Percentiles rank a stretch among this genome's conserved stretches.
These are phyloP conservation scores for Microchirus variegatus DNA, from an alignment of 2,797 vertebrate species.

Conservation along the genomic window DNA sequence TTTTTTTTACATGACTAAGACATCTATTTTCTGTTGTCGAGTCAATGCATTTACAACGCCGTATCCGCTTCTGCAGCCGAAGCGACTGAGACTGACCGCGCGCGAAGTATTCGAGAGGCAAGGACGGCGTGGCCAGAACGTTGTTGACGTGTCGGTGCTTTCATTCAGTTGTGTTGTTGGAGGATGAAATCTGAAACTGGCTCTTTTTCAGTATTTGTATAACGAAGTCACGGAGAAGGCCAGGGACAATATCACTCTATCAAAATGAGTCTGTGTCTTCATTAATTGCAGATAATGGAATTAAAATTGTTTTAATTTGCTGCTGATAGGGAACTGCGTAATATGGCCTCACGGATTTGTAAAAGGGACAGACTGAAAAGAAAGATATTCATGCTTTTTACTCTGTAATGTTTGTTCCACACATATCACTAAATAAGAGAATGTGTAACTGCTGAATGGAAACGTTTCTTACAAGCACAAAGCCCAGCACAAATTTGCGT, in stretches of 20 bases:
- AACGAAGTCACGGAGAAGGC: slow-evolving; percentile 14
- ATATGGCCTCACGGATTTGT: slow-evolving; percentile 52
- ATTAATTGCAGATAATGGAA: slow-evolving; percentile 40
- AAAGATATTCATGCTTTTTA: slow-evolving; percentile 56
- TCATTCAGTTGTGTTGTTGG: slow-evolving; percentile 48
- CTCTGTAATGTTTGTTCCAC: slow-evolving; percentile 34
- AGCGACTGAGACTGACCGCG: slow-evolving; percentile 67
- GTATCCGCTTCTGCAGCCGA: slow-evolving; percentile 71
- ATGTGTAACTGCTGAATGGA: slow-evolving; percentile 15
- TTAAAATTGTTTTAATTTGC: slow-evolving; percentile 54
- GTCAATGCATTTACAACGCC: slow-evolving; percentile 73
- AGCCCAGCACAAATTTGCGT: no score
- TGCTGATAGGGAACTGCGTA: slow-evolving; percentile 32
- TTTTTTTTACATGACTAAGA: slow-evolving; percentile 86
- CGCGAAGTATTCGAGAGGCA: slow-evolving; percentile 65
- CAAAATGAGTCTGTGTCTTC: slow-evolving; percentile 34
- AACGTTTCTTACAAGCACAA: slow-evolving; percentile 6
- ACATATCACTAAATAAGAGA: slow-evolving; percentile 28
- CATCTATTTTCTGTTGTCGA: slow-evolving; percentile 82
- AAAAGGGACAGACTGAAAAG: slow-evolving; percentile 43
- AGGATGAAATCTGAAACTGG: slow-evolving; percentile 11
- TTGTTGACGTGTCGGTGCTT: slow-evolving; percentile 42
- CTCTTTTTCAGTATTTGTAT: slow-evolving; percentile 9
- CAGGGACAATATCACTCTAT: slow-evolving; percentile 22
- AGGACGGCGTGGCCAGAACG: slow-evolving; percentile 41